Conservation (phyloP, 2,113 vertebrate species). For the Murina feae region DNA sequence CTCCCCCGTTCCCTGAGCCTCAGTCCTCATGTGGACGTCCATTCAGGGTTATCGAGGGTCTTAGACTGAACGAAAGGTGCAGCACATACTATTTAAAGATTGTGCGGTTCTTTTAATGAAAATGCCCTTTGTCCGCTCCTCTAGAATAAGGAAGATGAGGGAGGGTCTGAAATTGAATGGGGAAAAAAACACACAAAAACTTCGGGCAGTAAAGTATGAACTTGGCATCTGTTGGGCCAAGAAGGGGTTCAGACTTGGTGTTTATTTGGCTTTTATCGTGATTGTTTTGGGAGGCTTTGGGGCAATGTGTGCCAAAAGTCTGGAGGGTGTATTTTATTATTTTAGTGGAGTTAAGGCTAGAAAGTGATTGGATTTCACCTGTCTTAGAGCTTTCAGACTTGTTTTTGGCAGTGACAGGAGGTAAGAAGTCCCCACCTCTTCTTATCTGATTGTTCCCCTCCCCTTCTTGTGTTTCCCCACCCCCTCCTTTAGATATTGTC, state of each 20-base stretch:
- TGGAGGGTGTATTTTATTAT: slow-evolving; percentile 57
- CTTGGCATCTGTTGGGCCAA: slow-evolving; percentile 30
- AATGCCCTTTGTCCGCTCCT: background rate
- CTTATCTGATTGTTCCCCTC: background rate
- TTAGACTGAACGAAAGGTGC: background rate
- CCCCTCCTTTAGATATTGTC: background rate
- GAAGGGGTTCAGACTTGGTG: slow-evolving; percentile 25
- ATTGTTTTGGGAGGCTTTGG: slow-evolving; percentile 55
- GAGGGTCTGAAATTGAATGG: background rate
- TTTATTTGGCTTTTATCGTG: slow-evolving; percentile 50
- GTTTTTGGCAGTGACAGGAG: slow-evolving; percentile 15
- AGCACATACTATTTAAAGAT: background rate
- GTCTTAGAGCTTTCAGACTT: slow-evolving; percentile 52
- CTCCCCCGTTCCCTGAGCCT: background rate
- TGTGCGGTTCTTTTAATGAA: background rate
- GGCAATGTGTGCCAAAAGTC: slow-evolving; percentile 32
- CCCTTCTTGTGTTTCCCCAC: background rate
- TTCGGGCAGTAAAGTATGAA: background rate
- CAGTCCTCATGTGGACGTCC: background rate
- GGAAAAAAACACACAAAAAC: background rate
- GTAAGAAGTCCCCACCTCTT: background rate
- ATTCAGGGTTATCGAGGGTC: background rate
- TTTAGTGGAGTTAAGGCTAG: slow-evolving; percentile 43
- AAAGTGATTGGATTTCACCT: slow-evolving; percentile 56
- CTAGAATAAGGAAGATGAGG: background rate